Evolutionary conservation across 2,113 vertebrate species (phyloP).

Genomic region (Tragelaphus scriptus): DNA sequence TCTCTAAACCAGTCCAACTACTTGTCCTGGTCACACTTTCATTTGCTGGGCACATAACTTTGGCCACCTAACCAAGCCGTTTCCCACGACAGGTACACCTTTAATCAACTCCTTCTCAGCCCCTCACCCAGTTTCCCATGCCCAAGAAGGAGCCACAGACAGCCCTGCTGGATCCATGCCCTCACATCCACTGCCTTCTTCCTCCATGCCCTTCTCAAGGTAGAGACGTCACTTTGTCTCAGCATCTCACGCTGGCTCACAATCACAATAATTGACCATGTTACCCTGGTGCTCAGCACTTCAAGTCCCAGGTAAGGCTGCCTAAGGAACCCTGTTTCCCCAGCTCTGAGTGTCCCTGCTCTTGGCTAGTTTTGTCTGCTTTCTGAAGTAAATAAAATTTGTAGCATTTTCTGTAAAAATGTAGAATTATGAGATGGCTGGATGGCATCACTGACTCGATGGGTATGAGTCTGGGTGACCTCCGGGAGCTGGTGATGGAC

Average conservation of each 20-base stretch:
- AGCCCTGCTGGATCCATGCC: not conserved
- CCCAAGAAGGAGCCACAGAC: not conserved
- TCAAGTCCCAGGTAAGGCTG: not conserved
- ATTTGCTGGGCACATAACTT: not conserved
- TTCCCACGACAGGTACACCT: too few relatives aligned
- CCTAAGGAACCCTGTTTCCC: not conserved
- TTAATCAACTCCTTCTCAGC: not conserved
- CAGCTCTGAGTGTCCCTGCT: not conserved
- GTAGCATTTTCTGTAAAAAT: not conserved
- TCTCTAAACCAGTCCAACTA: not conserved
- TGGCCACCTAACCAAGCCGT: not conserved
- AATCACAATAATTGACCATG: not conserved
- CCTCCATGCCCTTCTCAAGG: not conserved
- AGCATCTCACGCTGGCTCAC: not conserved
- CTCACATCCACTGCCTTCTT: rapidly evolving
- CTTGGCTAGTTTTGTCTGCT: not conserved
- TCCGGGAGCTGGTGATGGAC: too few relatives aligned
- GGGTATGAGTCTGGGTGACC: too few relatives aligned
- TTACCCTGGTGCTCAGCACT: not conserved
- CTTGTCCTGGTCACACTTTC: not conserved
- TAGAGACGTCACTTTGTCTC: not conserved
- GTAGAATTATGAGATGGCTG: too few relatives aligned
- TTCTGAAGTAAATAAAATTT: not conserved
- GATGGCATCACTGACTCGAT: too few relatives aligned
- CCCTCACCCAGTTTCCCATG: not conserved